Base-by-base conservation (phyloP, 2,888 invertebrate genomes). In the Apoda limacodes region DNA sequence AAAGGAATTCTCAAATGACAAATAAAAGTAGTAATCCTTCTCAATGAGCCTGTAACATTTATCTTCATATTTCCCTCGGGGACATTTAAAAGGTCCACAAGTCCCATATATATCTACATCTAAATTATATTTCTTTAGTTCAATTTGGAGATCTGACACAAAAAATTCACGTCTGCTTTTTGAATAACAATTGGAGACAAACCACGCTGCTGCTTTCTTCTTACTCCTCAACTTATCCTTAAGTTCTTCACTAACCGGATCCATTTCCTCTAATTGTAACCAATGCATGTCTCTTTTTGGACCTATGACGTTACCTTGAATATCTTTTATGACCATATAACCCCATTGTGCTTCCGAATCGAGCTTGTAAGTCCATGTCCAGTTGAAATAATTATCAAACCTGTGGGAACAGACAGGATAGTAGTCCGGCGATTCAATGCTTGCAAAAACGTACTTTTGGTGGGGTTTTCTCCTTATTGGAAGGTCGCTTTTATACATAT, bases 1-100 rank as follows among this genome's bases (percentile, higher is more conserved):
- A 13, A 67, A 54, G 2, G 66, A 51, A 40, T 70, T 71, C 45
- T 71, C 71, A 34, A 70, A 67, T 9, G 70, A 52, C 23, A 70
- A 51, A 50, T 71, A 70, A 45, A 69, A 70, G 32, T 60, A 68
- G 39, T 62, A 62, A 26, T 61, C 42, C 0, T 32, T 42, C 20
- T 50, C 42, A 28, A 71, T 38, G 28, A 58, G 46, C 22, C 50
- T 42, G 28, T 55, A 36, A 33, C 70, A 69, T 2, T 50, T 32
- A 1, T 46, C 35, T 9, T 43, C 48, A 1, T 48, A 36, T n/a
- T 55, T 34, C 2, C 25, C 32, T 3, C 45, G 41, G 0, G 45
- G 32, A 33, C 61, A 62, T 9, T 28, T 30, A 1, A 48, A 28
- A 0, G 32, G 12, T 0, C 59, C 61, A 31, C 63, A 48, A 39